Base-by-base conservation (phyloP, 2,888 invertebrate species). In the Rosalia funebris region DNA sequence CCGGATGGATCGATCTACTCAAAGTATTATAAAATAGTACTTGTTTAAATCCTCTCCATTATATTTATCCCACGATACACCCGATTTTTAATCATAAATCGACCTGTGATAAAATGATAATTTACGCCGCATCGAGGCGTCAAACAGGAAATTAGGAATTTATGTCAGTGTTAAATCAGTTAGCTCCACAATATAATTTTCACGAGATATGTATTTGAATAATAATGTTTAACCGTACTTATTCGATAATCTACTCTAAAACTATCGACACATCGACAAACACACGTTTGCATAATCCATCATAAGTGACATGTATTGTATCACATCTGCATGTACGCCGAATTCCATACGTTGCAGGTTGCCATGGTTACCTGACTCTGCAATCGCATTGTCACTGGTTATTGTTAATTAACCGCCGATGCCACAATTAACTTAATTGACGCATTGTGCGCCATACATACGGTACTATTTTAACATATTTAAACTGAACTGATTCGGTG, bases 321-420 rank as follows among this genome's bases (percentile, higher is more conserved):
- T 36, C 20, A 14, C 19, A 12, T 17, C 17, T 9, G 36, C 20
- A 11, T 48, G 11, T 48, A 48, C 20, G 5, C 17, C 20, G 39
- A 11, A 41, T 31, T 12, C 25, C 14, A 15, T 41, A 50, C 20
- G 39, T 39, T 15, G 34, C 46, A 34, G 25, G 64, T 65, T 54
- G 50, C 59, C 61, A 65, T 65, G 59, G 59, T 48, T 50, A 50
- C 50, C 50, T 39, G 50, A 50, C 37, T 20, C 48, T 50, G 39
- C 50, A 66, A 65, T 59, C 60, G 63, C 63, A 65, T 62, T 54
- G 60, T 57, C 47, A 45, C 61, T 61, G 63, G 63, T 68, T 68
- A 69, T 68, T 64, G 64, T 61, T 68, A 66, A 69, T 66, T 68
- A 68, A 62, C 64, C 60, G 54, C 60, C 50, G 69, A 69, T 68